Evolutionary conservation across 2,888 invertebrate genomes (phyloP), one percentile per base, ranked within the genome.

Genomic region (Drosophila quinaria): DNA sequence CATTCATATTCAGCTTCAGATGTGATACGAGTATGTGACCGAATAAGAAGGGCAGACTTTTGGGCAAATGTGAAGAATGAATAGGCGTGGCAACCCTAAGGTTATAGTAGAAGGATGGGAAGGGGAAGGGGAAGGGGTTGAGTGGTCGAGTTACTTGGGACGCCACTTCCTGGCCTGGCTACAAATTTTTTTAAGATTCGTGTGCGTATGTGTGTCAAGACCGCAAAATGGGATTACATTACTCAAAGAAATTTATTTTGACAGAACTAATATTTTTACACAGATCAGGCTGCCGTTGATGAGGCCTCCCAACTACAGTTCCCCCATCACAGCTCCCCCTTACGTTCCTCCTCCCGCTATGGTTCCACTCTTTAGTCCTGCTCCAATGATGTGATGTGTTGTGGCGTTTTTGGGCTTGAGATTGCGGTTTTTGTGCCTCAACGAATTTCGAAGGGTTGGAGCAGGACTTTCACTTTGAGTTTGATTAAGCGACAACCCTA

Each of bases 221-320:
- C 89, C 88, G 70, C 90, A 82, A 90, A 90, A 90, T 90, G 91
- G 90, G 91, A 90, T 88, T 90, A 91, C 90, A 90, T 90, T 91
- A 91, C 91, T 90, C 90, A 90, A 90, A 89, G 90, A 90, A 91
- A 90, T 90, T 90, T 91, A 90, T 90, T 90, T 90, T 90, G 90
- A 90, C 90, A 90, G 90, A 91, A 90, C 90, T 91, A 91, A 90
- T 90, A 91, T 90, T 90, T 90, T 87, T 81, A 68, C 78, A 75
- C 80, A 85, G 87, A 81, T 86, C 90, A 85, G 82, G 55, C 73
- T 67, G 72, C 68, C 62, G 66, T 65, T 77, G 71, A 75, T 73
- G 78, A 70, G 59, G 60, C 54, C 59, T 46, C 22, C 58, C 37
- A n/a, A 47, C 55, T 41, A 37, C 56, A 49, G 15, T n/a, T n/a